phyloP scores from a whole-genome alignment of 2,113 vertebrate genomes.

The Platysternon megacephalum region DNA sequence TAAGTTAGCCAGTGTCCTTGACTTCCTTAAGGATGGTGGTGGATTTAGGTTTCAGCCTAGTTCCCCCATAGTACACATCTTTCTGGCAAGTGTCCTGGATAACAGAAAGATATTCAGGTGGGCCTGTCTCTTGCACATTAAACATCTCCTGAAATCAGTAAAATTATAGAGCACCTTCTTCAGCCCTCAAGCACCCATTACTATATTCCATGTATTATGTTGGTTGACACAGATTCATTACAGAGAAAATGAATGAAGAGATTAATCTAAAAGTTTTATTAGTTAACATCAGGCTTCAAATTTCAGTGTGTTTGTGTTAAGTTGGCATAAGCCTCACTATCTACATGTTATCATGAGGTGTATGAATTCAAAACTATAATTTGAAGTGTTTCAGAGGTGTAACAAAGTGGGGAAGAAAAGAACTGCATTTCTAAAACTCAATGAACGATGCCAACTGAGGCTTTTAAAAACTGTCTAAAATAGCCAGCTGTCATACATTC shows the following conservation, averaged over 20 bases:
- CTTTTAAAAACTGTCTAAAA: constrained; percentile 59
- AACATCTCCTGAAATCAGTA: background rate
- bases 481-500: constrained; percentile 63
- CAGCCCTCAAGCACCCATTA: background rate
- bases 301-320: background rate
- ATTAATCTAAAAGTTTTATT: background rate
- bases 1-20: background rate
- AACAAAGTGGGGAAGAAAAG: constrained; percentile 30
- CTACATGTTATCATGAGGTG: background rate
- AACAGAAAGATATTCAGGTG: background rate
- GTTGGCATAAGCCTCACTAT: background rate
- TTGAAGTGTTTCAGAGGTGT: constrained; percentile 5
- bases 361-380: background rate
- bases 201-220: background rate
- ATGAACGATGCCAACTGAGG: constrained; percentile 10
- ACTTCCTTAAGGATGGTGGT: background rate
- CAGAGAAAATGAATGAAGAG: background rate
- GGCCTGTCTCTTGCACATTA: background rate
- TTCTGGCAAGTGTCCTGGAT: background rate
- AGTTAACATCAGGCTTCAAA: background rate
- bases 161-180: background rate
- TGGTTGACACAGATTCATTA: background rate
- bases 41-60: background rate
- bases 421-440: constrained; percentile 3
- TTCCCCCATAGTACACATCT: background rate